Evolutionary conservation across 2,113 vertebrate genomes (phyloP), one percentile per base, ranked within the genome.

Genomic region (Boleophthalmus pectinirostris): DNA sequence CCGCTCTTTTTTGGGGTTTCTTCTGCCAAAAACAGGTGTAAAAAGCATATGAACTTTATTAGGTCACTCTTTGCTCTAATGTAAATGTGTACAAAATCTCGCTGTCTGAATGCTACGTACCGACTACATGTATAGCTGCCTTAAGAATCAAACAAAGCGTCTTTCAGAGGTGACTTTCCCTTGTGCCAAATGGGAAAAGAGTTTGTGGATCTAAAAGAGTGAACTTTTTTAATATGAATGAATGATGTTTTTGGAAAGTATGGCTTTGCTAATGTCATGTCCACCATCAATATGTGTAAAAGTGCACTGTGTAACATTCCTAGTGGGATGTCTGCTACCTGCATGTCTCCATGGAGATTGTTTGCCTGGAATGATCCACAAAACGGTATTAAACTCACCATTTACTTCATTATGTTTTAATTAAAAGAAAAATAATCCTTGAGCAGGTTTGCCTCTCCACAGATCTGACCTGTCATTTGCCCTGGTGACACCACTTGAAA

Each of bases 131-230:
- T 25, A 70, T 12, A 43, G 68, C 83, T 85, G 88, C 88, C 90
- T 90, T 88, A 89, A 82, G 71, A 74, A 67, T 77, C n/a, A 68
- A 8, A 51, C 14, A 21, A 66, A 20, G 46, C 20, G 12, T 0
- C 80, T 66, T 14, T 23, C 43, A 21, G n/a, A 9, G n/a, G 5
- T 57, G 60, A 0, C 23, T 68, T 20, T 20, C 58, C 2, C 57
- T 58, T 57, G 79, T 86, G 85, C 83, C 89, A 85, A 87, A 87
- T 51, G 10, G 33, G 57, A 64, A 56, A n/a, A 24, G 0, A 65
- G 51, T 21, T 24, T 24, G 35, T 13, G 81, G 74, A 57, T 69
- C 66, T 68, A 23, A 21, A 18, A 1, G 18, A 29, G 46, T 66
- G 58, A 29, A 47, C 16, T 49, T 73, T 53, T 2, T 60, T 45